Conservation (phyloP, 2,797 vertebrate genomes). For the Intellagama lesueurii region DNA sequence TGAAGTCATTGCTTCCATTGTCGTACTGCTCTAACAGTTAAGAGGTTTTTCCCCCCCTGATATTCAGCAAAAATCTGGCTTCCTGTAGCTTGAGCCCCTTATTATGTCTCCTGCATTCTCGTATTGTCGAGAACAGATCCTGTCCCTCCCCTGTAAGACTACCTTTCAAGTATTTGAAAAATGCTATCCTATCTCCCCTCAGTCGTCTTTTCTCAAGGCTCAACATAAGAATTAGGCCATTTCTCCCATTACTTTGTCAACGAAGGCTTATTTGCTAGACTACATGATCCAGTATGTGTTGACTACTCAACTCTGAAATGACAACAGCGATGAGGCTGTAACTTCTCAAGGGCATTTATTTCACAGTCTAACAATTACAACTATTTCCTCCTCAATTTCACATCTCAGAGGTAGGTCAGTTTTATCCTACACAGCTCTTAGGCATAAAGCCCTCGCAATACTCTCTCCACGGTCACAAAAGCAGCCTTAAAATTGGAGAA, state of each 20-base stretch:
- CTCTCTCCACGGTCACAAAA: not conserved
- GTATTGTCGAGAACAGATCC: too few species aligned
- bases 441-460: slow-evolving; percentile 33
- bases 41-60: too few species aligned
- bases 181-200: too few species aligned
- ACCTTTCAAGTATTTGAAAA: too few species aligned
- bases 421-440: not conserved
- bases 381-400: not conserved
- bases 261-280: slow-evolving; percentile 40
- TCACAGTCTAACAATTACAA: slow-evolving; percentile 62
- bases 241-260: slow-evolving; percentile 48
- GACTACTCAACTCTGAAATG: slow-evolving; percentile 58
- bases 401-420: slow-evolving; percentile 29
- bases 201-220: too few species aligned
- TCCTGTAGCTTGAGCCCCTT: too few species aligned
- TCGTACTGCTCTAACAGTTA: too few species aligned
- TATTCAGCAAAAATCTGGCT: too few species aligned
- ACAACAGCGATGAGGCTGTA: slow-evolving; percentile 39
- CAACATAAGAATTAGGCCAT: slow-evolving; percentile 23
- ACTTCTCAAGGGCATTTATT: slow-evolving; percentile 60
- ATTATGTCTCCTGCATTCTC: too few species aligned
- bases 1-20: too few species aligned
- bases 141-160: too few species aligned
- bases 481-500: not conserved
- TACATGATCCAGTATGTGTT: slow-evolving; percentile 46